These are phyloP conservation scores for Planococcus citri DNA, from an alignment of 1,140 invertebrate species.

Conservation along the genomic window DNA sequence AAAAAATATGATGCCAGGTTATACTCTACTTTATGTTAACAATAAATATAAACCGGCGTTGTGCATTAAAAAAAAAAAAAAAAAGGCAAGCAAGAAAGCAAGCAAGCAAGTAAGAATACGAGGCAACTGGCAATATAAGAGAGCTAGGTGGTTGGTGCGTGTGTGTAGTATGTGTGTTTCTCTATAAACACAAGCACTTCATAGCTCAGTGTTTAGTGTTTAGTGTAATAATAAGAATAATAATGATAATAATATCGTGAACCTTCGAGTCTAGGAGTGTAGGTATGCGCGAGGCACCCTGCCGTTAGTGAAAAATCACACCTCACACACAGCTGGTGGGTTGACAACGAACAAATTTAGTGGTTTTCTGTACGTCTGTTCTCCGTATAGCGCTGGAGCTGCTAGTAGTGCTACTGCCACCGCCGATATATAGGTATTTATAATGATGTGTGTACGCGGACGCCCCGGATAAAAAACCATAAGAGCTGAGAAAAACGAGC, in stretches of 20 bases:
- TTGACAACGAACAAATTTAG: constrained; percentile 20
- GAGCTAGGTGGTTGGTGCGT: not conserved
- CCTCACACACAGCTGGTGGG: constrained; percentile 19
- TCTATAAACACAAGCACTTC: not conserved
- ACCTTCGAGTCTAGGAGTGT: constrained; percentile 8
- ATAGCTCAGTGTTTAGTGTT: constrained; percentile 9
- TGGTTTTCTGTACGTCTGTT: constrained; percentile 13
- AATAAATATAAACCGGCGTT: constrained; percentile 13
- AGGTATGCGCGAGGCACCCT: constrained; percentile 4
- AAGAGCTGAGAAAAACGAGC: too few relatives aligned
- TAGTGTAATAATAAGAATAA: constrained; percentile 11
- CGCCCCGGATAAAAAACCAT: too few relatives aligned
- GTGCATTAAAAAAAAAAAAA: constrained; percentile 13
- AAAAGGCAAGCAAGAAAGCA: too few relatives aligned
- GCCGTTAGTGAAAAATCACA: constrained; percentile 15
- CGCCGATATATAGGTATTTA: not conserved
- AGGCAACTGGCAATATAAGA: not conserved
- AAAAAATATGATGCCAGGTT: constrained; percentile 15
- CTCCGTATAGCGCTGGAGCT: not conserved
- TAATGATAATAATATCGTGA: constrained; percentile 17
- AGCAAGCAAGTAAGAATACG: too few relatives aligned
- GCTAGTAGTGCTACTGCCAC: constrained; percentile 15
- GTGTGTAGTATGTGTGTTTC: constrained; percentile 8
- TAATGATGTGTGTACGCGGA: not conserved
- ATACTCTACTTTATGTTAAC: constrained; percentile 19